Evolutionary conservation across 2,113 vertebrate species (phyloP), one percentile per base, ranked within the genome.

Genomic region (Clarias magur): DNA sequence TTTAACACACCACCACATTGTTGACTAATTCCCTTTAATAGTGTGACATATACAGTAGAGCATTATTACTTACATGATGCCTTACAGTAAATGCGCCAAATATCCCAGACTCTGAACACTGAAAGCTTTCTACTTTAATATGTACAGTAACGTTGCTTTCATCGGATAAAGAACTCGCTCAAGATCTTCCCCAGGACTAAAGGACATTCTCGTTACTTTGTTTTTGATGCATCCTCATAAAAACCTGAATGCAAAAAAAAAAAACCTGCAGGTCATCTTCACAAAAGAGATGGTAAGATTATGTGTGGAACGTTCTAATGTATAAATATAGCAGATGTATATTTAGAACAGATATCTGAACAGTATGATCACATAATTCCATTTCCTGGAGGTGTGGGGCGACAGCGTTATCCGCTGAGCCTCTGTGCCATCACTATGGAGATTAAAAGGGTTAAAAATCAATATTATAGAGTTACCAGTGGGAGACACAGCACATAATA

Each of bases 361-460:
- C 23, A 11, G 19, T 73, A 38, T 42, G 70, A 3, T 42, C 38
- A 48, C 23, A n/a, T 42, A 73, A 73, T 73, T 42, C 19, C 70
- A 73, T 23, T 73, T 73, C 68, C 42, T 48, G 48, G 48, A 48
- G 48, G 48, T 48, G 48, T 48, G 48, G 42, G 48, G 48, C 48
- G 6, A 48, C 48, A 48, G 48, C 48, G 48, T 6, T 48, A 48
- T 48, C 48, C 48, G 1, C 48, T 48, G 7, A 48, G 48, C 48
- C 48, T 48, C 48, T 7, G 48, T 48, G 48, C 48, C 48, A 7
- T 48, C 48, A 48, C 48, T 48, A 48, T 48, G 38, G 34, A 38
- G 34, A 48, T 73, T 73, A 23, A 48, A 70, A 73, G 70, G 70
- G 70, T 73, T 73, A 70, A 70, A 70, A 34, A 70, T 67, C 63